Evolutionary conservation across 2,888 invertebrate species (phyloP).

Genomic region (Rhodophaea formosa): DNA sequence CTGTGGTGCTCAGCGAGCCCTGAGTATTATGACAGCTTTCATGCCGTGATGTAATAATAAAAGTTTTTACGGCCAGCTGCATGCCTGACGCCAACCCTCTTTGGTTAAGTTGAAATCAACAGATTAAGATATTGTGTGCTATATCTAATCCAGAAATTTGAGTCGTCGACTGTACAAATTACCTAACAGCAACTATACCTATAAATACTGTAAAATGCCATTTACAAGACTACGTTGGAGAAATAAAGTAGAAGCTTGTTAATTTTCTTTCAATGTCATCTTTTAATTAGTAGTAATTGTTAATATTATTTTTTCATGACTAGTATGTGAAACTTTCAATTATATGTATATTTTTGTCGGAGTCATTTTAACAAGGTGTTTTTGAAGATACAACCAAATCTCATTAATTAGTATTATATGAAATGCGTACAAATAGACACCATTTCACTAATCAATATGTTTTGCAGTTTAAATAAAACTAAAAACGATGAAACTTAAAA

Average conservation of each 20-base stretch:
- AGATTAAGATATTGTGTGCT: too few species aligned
- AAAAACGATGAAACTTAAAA: conserved; percentile 39
- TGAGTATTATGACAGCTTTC: too few species aligned
- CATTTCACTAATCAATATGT: not conserved
- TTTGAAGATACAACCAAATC: not conserved
- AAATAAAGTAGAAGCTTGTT: not conserved
- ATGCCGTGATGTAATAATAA: too few species aligned
- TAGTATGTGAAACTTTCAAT: too few species aligned
- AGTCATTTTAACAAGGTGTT: not conserved
- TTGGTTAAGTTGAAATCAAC: too few species aligned
- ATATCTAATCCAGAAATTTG: too few species aligned
- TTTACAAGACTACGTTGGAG: not conserved
- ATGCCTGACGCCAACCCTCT: too few species aligned
- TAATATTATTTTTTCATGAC: too few species aligned
- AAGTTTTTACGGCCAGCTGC: too few species aligned
- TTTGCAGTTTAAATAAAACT: not conserved
- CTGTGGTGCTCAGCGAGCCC: too few species aligned
- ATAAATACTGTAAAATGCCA: not conserved
- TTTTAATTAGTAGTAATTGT: not conserved
- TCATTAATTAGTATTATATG: not conserved
- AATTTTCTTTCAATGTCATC: not conserved
- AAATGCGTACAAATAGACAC: not conserved
- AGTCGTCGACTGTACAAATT: too few species aligned
- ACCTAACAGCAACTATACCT: not conserved
- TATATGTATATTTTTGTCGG: too few species aligned